A percentile compares a stretch with the other conserved stretches of the same genome.
These are phyloP conservation scores for Ophiodon elongatus DNA, from an alignment of 2,113 vertebrate genomes.

Conservation along the genomic window DNA sequence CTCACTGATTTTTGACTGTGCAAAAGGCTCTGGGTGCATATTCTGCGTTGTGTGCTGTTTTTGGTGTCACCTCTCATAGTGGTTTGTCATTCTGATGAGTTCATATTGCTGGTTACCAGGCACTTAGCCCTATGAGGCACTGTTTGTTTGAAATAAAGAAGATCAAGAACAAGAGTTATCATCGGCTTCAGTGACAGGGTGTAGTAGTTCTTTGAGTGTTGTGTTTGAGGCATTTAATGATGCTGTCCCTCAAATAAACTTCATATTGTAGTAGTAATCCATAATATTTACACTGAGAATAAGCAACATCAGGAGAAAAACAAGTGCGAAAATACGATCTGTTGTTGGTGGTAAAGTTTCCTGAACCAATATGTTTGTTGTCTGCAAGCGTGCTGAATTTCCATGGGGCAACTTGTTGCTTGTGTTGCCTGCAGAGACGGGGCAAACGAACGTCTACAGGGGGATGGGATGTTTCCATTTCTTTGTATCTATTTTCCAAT, in stretches of 20 bases:
- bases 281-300: neutral
- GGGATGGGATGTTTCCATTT: neutral
- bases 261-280: neutral
- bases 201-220: neutral
- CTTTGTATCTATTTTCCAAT: neutral
- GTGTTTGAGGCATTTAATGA: slow-evolving; percentile 1
- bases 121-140: neutral
- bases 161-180: neutral
- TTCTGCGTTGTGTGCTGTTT: slow-evolving; percentile 10
- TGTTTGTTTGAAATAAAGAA: slow-evolving; percentile 7
- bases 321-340: neutral
- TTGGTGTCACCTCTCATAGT: neutral
- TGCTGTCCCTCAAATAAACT: neutral
- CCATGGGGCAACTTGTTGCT: slow-evolving; percentile 34
- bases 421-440: slow-evolving; percentile 22
- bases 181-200: neutral
- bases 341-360: neutral
- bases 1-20: neutral
- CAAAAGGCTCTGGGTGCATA: neutral
- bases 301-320: neutral
- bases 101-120: neutral
- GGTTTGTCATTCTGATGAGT: slow-evolving; percentile 12
- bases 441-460: neutral
- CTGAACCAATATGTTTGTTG: neutral
- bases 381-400: neutral